phyloP scores from a whole-genome alignment of 2,113 vertebrate genomes.

The Labeo rohita region DNA sequence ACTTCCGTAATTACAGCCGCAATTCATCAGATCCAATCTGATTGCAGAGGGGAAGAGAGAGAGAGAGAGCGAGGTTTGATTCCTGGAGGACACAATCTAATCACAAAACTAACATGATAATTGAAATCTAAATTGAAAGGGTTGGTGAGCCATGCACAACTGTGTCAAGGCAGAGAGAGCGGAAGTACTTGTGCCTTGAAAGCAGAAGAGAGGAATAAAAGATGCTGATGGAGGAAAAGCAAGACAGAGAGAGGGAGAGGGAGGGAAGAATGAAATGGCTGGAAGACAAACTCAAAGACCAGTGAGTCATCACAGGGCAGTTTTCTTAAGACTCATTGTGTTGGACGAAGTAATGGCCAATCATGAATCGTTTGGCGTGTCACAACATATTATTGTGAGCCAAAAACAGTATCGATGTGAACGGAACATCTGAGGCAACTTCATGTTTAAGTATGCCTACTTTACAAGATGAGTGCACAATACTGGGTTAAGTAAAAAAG shows the following conservation, averaged over 20 bases:
- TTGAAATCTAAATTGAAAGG: conserved; percentile 83
- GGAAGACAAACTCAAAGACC: conserved; percentile 33
- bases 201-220: conserved; percentile 24
- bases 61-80: conserved; percentile 66
- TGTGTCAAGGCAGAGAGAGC: conserved; percentile 65
- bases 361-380: conserved; percentile 15
- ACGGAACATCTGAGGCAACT: not conserved
- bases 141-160: conserved; percentile 69
- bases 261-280: conserved; percentile 4
- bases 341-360: not conserved
- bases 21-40: conserved; percentile 84
- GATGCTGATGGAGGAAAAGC: not conserved
- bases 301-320: conserved; percentile 2
- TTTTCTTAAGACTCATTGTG: conserved; percentile 16
- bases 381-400: conserved; percentile 17
- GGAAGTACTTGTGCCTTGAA: conserved; percentile 48
- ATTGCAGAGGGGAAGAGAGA: conserved; percentile 75
- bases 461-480: conserved; percentile 3
- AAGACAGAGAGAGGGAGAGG: not conserved
- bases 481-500: not conserved
- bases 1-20: conserved; percentile 83
- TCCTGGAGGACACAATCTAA: conserved; percentile 82
- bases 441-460: not conserved
- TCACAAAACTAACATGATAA: conserved; percentile 85
- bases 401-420: conserved; percentile 22